Base-by-base conservation (phyloP, 2,113 vertebrate genomes). In the Sinocyclocheilus grahami region DNA sequence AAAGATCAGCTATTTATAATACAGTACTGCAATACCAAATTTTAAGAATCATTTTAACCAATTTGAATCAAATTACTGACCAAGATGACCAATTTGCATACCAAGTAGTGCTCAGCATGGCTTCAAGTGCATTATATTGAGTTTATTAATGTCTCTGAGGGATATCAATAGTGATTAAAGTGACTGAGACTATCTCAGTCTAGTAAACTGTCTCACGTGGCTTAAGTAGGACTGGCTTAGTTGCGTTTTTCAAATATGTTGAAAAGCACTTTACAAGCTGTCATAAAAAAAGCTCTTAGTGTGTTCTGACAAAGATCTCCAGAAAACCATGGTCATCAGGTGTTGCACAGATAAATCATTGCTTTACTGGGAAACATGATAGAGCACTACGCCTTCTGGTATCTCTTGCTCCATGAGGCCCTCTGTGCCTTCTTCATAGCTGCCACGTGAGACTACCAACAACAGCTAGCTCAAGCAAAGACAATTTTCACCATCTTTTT, bases 261-360 rank as follows among this genome's bases (percentile, higher is more conserved):
- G 88, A 84, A 88, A 92, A 92, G 91, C 87, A 87, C 90, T 92
- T 92, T 76, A 88, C 90, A 89, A 87, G 78, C 86, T 91, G 90
- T 91, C 88, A 90, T 93, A 93, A 89, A 94, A 93, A 93, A 88
- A 60, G 71, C 18, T 89, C 89, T 91, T 86, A 94, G 92, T 90
- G 90, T 89, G 69, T 86, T 86, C 51, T 39, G 82, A 37, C 51
- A 42, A 74, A 83, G 51, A 83, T 83, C 27, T 39, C 82, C 30
- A 24, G 82, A 42, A 71, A 83, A 58, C 69, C 5, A 42, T 2
- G 24, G 11, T 42, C 3, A 12, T 74, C 48, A 74, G 3, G 82
- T 58, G 51, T 60, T 74, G 12, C 30, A 60, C 6, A 16, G 82
- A 74, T 84, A 84, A 83, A 74, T 84, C 82, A 84, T 3, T 13